Percentiles rank a stretch among this genome's conserved stretches.
Evolutionary conservation across 1,140 invertebrate species (phyloP).

Genomic region (Pristionchus pacificus): DNA sequence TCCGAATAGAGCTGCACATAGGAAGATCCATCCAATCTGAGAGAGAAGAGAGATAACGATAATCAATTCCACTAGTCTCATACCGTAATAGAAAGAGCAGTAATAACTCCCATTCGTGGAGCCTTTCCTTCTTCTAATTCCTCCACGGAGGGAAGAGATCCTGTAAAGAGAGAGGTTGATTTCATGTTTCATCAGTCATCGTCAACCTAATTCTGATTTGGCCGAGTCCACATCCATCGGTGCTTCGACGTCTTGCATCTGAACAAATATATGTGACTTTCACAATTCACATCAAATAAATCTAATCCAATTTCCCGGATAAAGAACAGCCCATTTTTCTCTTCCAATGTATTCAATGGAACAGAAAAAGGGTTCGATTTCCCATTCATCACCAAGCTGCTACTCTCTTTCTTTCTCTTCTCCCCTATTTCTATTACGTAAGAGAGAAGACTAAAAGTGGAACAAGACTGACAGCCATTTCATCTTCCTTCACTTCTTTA

Average conservation of each 20-base stretch:
- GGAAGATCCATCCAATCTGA: slow-evolving; percentile 51
- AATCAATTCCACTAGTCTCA: background rate
- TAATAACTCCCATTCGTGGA: background rate
- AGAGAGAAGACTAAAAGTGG: too few relatives aligned
- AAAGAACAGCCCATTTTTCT: too few relatives aligned
- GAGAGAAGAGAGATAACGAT: background rate
- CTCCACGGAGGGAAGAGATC: background rate
- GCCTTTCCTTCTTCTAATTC: background rate
- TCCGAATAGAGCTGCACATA: slow-evolving; percentile 50
- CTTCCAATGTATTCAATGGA: too few relatives aligned
- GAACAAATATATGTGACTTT: background rate
- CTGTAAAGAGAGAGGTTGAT: too few relatives aligned
- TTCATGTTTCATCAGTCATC: too few relatives aligned
- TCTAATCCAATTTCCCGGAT: background rate
- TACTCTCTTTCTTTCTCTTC: too few relatives aligned
- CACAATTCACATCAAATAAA: background rate
- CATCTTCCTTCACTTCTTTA: background rate
- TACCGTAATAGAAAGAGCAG: background rate
- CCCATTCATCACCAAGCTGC: too few relatives aligned
- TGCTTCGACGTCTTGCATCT: background rate
- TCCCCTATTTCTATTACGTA: too few relatives aligned
- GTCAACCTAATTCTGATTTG: background rate
- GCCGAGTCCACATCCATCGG: background rate
- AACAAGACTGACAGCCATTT: background rate
- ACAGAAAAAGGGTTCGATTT: too few relatives aligned